phyloP scores from a whole-genome alignment of 2,888 invertebrate genomes.

The Eupithecia inturbata region DNA sequence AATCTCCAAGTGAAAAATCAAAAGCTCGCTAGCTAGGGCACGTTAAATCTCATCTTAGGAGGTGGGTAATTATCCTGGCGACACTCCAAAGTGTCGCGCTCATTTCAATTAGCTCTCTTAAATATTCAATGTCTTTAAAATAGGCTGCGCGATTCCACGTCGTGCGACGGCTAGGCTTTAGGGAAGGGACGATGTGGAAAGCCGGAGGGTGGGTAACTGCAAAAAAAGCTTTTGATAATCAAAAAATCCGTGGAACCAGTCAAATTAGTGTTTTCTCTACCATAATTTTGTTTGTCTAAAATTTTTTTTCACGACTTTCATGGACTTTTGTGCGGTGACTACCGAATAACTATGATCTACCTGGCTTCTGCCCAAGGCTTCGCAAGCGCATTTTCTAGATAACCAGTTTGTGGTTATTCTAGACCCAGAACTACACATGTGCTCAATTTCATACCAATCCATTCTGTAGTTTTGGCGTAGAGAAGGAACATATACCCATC shows the following conservation, averaged over 20 bases:
- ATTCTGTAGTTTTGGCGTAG: not conserved
- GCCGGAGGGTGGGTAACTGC: not conserved
- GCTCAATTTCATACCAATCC: not conserved
- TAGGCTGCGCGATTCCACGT: constrained; percentile 77
- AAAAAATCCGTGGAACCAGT: not conserved
- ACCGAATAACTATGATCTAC: not conserved
- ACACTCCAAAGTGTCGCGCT: constrained; percentile 83
- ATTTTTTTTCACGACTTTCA: not conserved
- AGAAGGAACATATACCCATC: not conserved
- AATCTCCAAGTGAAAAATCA: constrained; percentile 42
- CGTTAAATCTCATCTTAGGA: constrained; percentile 82
- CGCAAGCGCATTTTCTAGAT: not conserved
- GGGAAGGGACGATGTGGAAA: constrained; percentile 9
- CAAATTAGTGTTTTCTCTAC: not conserved
- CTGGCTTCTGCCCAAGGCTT: not conserved
- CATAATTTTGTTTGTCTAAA: not conserved
- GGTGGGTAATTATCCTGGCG: constrained; percentile 83
- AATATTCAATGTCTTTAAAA: constrained; percentile 84
- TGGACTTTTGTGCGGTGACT: not conserved
- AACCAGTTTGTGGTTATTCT: too few relatives aligned
- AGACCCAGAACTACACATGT: too few relatives aligned
- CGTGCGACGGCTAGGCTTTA: constrained; percentile 39
- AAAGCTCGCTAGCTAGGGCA: constrained; percentile 69
- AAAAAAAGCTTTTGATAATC: not conserved
- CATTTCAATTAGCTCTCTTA: constrained; percentile 84